Evolutionary conservation across 2,888 invertebrate genomes (phyloP), one percentile per base, ranked within the genome.

Genomic region (Drosophila leonis): DNA sequence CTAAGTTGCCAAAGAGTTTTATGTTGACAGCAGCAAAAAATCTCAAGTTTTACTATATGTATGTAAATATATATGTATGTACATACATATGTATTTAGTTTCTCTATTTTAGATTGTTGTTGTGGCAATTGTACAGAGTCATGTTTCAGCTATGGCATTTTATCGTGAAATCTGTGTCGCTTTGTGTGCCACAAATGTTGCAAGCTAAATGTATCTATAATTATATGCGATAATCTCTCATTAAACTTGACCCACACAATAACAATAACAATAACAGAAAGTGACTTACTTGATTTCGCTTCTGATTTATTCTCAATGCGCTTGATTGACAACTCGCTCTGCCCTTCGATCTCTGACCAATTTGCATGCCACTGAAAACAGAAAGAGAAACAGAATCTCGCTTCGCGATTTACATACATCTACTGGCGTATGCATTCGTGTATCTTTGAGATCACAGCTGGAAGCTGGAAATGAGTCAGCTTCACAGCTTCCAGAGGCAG

Each of bases 191-290:
- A 27, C 68, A 57, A 29, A 54, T 55, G 48, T 60, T 65, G 66
- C 67, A 64, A 39, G 51, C 29, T 8, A 52, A 37, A 46, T 65
- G 12, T 57, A 65, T 65, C 60, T 56, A 51, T 51, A 60, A 69
- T 63, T 51, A 42, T 24, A 41, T 7, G 29, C n/a, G 44, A 33
- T 74, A 41, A 60, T 46, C n/a, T 15, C 24, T 35, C 39, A 55
- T 62, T 62, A 31, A 59, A 42, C 46, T 18, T 59, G 62, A 31
- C 42, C 46, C 27, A n/a, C 15, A 6, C 37, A 39, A 3, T 18
- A 13, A 15, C 24, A 39, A 31, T 3, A 46, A 20, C 10, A 24
- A 1, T 24, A n/a, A 7, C 9, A 8, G n/a, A 37, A 20, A 13
- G 8, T n/a, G 7, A 24, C 7, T 18, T 13, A 33, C 13, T 31